Evolutionary conservation across 2,888 invertebrate genomes (phyloP).

Genomic region (Cataglyphis livida): DNA sequence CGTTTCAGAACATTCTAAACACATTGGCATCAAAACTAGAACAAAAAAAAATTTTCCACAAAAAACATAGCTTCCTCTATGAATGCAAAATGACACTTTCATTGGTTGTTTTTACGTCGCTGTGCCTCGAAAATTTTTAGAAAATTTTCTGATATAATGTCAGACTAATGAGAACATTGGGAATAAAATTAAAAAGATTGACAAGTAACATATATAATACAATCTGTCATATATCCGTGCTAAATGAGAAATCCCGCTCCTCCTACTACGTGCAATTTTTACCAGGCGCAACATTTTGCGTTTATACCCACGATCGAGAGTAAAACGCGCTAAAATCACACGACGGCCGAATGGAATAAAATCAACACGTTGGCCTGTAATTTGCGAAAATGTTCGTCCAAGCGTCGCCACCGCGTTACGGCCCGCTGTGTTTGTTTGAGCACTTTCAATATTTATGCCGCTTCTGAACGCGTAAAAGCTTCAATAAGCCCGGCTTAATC

Average conservation of each 20-base stretch:
- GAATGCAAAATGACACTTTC: not conserved
- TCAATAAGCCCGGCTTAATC: conserved; percentile 67
- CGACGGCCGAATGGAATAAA: conserved; percentile 40
- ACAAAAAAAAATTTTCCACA: no score
- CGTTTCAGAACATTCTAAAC: no score
- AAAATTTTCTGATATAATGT: not conserved
- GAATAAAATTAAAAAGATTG: not conserved
- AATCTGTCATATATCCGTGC: not conserved
- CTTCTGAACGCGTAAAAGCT: conserved; percentile 51
- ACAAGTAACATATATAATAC: not conserved
- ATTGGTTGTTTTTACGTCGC: not conserved
- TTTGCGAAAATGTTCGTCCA: conserved; percentile 53
- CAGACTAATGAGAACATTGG: not conserved
- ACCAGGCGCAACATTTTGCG: conserved; percentile 17
- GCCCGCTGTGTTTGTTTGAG: conserved; percentile 40
- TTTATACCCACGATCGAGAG: conserved; percentile 12
- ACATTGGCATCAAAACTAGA: no score
- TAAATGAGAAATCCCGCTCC: not conserved
- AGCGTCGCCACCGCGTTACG: conserved; percentile 36
- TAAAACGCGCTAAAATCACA: conserved; percentile 50
- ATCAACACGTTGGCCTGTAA: conserved; percentile 50
- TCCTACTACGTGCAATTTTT: conserved; percentile 37
- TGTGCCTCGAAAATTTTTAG: not conserved
- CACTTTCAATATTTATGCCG: conserved; percentile 55
- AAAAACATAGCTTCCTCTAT: no score